Evolutionary conservation across 2,113 vertebrate genomes (phyloP).

Genomic region (Hepsetus odoe): DNA sequence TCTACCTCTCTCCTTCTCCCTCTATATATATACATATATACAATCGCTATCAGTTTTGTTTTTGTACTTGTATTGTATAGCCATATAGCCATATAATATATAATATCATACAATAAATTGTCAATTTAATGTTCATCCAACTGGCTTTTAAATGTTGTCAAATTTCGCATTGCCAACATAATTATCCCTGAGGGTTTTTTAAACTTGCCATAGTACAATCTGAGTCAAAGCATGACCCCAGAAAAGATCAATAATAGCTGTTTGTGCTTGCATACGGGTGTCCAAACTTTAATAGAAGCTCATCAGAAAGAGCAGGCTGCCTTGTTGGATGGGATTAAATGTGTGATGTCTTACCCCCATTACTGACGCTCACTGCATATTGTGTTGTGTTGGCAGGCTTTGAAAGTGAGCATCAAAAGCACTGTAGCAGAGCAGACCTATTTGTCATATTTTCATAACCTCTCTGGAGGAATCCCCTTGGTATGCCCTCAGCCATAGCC

Average conservation of each 20-base stretch:
- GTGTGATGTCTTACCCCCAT: background rate
- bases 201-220: background rate
- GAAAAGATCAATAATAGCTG: background rate
- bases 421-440: constrained; percentile 30
- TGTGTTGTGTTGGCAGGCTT: background rate
- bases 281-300: background rate
- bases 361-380: background rate
- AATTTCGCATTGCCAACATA: background rate
- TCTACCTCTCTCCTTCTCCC: too few relatives aligned
- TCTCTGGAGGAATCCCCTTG: constrained; percentile 22
- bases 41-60: too few relatives aligned
- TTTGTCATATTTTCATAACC: constrained; percentile 74
- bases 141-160: too few relatives aligned
- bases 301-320: background rate
- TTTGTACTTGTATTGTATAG: too few relatives aligned
- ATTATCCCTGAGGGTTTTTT: background rate
- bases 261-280: background rate
- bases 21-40: too few relatives aligned
- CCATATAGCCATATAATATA: too few relatives aligned
- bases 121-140: too few relatives aligned
- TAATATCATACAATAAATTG: too few relatives aligned
- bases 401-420: constrained; percentile 9
- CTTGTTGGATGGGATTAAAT: background rate
- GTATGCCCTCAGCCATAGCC: constrained; percentile 5
- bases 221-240: background rate